Base-by-base conservation (phyloP, 1,140 invertebrate genomes). In the Drosophila lowei region DNA sequence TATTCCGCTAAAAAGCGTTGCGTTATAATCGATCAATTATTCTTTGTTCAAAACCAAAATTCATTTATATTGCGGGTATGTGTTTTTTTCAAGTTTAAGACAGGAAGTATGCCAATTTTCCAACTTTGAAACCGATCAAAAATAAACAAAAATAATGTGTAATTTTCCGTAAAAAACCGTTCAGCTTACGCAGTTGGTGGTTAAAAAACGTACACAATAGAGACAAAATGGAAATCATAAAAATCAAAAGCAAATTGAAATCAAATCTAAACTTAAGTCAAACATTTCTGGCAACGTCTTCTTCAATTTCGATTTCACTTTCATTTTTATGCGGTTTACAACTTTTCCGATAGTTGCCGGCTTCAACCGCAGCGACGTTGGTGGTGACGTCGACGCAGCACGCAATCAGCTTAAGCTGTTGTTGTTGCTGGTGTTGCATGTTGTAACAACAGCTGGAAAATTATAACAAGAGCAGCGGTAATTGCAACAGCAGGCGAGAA, bases 291-390 rank as follows among this genome's bases (percentile, higher is more conserved):
- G 30, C 56, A 44, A 77, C 77, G 77, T 86, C 80, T 85, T 85
- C 80, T 85, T 86, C 68, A 86, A 85, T 85, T 85, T 25, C 79
- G 75, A 78, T 81, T 83, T 71, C 80, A 84, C 72, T 85, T 85
- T 86, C 83, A 86, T 79, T 88, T 88, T 57, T 44, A 49, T 84
- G 83, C 71, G 81, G 83, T 57, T 81, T 88, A 72, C 30, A 70
- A 84, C 77, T 86, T 88, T 88, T 88, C 83, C 83, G 78, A 88
- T 83, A 75, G 72, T 61, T 53, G 15, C 23, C 67, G 46, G 28
- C 57, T 61, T 52, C 55, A 64, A 77, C 74, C 67, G 63, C 74
- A 81, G 55, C 48, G 54, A 58, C 53, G 61, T 18, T 18, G 53
- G 57, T 25, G 23, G 5, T 25, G 23, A 25, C 53, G 61, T 18